Conservation (phyloP, 2,797 vertebrate species). For the Morelia viridis region DNA sequence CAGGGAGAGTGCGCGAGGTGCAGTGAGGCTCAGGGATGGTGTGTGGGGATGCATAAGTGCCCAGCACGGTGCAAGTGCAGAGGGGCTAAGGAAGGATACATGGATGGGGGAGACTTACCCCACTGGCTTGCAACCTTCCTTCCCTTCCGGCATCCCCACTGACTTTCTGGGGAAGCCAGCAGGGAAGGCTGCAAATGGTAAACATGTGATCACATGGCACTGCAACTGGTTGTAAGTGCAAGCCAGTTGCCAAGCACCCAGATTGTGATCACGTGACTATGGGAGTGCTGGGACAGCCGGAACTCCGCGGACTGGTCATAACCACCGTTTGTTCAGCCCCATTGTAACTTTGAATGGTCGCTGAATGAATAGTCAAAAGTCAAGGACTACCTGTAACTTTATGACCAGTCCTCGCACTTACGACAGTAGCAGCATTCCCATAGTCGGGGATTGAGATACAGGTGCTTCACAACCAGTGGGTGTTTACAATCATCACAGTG, state of each 20-base stretch:
- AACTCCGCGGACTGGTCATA: not conserved
- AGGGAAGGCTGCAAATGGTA: no score
- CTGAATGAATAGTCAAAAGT: not conserved
- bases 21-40: not conserved
- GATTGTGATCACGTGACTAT: not conserved
- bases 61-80: not conserved
- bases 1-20: not conserved
- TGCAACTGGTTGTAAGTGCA: not conserved
- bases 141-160: not conserved
- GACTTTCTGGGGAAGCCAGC: not conserved
- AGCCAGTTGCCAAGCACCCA: not conserved
- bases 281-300: not conserved
- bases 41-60: not conserved
- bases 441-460: not conserved
- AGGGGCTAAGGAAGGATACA: not conserved
- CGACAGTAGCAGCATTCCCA: not conserved
- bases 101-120: not conserved
- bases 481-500: not conserved
- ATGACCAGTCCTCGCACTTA: not conserved
- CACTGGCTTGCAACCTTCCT: not conserved
- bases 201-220: not conserved
- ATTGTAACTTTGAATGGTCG: not conserved
- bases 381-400: not conserved
- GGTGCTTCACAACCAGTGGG: not conserved
- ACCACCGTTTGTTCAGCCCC: not conserved